Conservation (phyloP, 2,797 vertebrate species). For the Enoplosus armatus region DNA sequence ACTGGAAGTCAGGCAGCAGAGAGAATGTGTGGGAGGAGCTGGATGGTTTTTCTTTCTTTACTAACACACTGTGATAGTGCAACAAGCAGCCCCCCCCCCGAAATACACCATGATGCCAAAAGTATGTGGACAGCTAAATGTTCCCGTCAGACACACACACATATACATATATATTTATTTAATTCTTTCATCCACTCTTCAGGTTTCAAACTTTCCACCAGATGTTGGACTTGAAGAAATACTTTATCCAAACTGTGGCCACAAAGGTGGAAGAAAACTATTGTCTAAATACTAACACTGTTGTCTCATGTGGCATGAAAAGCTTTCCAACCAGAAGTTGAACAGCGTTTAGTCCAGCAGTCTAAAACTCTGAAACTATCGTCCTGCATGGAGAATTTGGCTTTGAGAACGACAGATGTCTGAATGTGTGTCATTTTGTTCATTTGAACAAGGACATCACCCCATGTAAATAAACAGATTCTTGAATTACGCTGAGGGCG, state of each 20-base stretch:
- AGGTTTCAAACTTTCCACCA: background rate
- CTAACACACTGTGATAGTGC: background rate
- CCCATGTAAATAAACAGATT: background rate
- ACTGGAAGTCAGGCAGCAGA: constrained; percentile 22
- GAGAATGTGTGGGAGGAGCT: constrained; percentile 14
- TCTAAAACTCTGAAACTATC: background rate
- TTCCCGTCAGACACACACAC: too few species aligned
- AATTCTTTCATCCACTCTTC: too few species aligned
- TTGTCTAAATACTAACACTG: too few species aligned
- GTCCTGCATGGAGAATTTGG: too few species aligned
- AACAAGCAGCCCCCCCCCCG: background rate
- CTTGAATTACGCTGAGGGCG: background rate
- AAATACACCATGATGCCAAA: background rate
- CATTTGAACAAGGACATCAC: background rate
- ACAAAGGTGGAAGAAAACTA: background rate
- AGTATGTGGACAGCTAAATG: background rate
- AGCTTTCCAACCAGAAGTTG: background rate
- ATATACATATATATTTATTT: too few species aligned
- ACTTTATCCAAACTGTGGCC: background rate
- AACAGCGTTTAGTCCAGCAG: background rate
- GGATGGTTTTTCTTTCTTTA: background rate
- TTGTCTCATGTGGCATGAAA: background rate
- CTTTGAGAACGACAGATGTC: background rate
- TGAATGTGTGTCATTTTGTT: background rate
- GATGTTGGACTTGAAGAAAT: background rate